Base-by-base conservation (phyloP, 2,888 invertebrate species). In the Theretra japonica region DNA sequence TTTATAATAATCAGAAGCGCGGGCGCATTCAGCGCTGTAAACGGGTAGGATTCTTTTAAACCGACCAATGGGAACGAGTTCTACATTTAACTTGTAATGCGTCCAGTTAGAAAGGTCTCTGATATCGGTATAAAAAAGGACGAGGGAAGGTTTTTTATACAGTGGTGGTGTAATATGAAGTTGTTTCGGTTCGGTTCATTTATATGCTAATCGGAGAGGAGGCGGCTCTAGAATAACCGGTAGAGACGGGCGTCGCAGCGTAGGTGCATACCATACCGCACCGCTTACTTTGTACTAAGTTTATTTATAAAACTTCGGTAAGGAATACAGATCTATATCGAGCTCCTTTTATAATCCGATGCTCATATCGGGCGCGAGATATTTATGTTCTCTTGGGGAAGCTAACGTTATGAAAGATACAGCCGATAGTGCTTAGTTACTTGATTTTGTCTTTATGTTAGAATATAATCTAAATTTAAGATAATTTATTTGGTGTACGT, bases 181-280 rank as follows among this genome's bases (percentile, higher is more conserved):
- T 92, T 90, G 92, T 93, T 88, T 92, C 84, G 89, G 88, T 86
- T 86, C 77, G 85, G 88, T 90, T 94, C 91, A 93, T 94, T 93
- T 93, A 93, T 93, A 94, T 94, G 93, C 88, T 93, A 94, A 94
- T 94, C 83, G 80, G 83, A 73, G 81, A 87, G 90, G 84, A 90
- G 91, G 92, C 85, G 88, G 89, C 82, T 86, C 82, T 79, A 84
- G 83, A 86, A 86, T 86, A 90, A 90, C 89, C 89, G 88, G 91
- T 91, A 87, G 76, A 80, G 82, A 74, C 80, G 75, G 80, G 71
- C 41, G 48, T 77, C 81, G 77, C 78, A 80, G 75, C 79, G 79
- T 80, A 79, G 79, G 79, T 82, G 76, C 82, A 79, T 81, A 80
- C 78, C 79, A 79, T 81, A 80, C 78, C 79, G 76, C 77, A 76